Conservation (phyloP, 2,888 invertebrate species). For the Calameuta filiformis region DNA sequence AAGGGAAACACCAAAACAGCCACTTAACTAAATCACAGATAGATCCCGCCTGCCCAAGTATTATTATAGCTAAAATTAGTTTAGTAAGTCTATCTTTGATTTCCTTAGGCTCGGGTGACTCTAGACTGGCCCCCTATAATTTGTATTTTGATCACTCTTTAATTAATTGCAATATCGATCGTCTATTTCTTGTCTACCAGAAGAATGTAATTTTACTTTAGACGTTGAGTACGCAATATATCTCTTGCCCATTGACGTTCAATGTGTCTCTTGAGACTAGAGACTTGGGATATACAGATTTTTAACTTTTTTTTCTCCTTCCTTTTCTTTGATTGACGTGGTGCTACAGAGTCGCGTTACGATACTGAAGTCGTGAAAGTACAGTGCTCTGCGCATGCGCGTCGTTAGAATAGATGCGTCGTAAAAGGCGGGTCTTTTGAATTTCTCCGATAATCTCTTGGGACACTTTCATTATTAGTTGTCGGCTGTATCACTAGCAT, state of each 20-base stretch:
- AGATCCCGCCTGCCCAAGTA: constrained; percentile 54
- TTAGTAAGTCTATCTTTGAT: constrained; percentile 63
- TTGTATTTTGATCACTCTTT: constrained; percentile 25
- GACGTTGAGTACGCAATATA: constrained; percentile 31
- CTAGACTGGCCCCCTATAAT: constrained; percentile 56
- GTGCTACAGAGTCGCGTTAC: not conserved
- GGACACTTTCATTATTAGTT: constrained; percentile 32
- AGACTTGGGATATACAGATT: not conserved
- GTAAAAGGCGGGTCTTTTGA: not conserved
- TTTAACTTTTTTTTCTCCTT: constrained; percentile 16
- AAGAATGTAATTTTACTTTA: constrained; percentile 30
- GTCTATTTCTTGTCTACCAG: constrained; percentile 30
- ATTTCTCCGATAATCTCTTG: too few species aligned
- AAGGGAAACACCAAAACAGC: constrained; percentile 26
- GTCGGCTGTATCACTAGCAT: constrained; percentile 18
- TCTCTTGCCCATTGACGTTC: constrained; percentile 5
- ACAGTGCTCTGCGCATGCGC: not conserved
- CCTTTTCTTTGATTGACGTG: not conserved
- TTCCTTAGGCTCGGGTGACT: constrained; percentile 62
- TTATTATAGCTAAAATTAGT: constrained; percentile 54
- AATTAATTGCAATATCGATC: constrained; percentile 24
- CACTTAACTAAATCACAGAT: constrained; percentile 60
- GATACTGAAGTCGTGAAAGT: not conserved
- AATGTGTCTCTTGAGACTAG: not conserved
- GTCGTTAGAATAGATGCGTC: too few species aligned